Conservation (phyloP, 2,888 invertebrate species). For the Chymomyza amoena region DNA sequence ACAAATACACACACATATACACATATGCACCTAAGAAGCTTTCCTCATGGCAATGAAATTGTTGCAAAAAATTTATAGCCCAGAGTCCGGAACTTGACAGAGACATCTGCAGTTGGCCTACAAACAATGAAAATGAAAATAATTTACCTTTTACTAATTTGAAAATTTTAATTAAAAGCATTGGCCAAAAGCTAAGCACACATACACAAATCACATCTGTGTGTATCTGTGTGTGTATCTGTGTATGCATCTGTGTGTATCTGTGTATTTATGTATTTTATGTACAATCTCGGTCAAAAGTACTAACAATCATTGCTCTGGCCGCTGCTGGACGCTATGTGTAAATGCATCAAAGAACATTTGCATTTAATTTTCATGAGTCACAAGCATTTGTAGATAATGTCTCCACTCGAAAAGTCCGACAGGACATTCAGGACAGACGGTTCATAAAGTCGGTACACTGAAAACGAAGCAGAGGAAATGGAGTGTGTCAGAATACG, state of each 20-base stretch:
- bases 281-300: conserved; percentile 27
- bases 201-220: background rate
- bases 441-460: background rate
- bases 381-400: conserved; percentile 46
- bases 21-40: background rate
- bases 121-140: conserved; percentile 37
- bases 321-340: conserved; percentile 38
- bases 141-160: conserved; percentile 60
- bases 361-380: conserved; percentile 42
- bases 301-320: background rate
- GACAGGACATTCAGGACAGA: background rate
- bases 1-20: background rate
- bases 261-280: background rate
- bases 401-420: conserved; percentile 24
- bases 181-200: conserved; percentile 30
- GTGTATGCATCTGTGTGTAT: background rate
- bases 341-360: conserved; percentile 47
- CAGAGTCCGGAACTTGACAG: conserved; percentile 5
- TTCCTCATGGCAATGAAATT: conserved; percentile 31
- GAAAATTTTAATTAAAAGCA: conserved; percentile 64
- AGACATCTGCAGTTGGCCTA: conserved; percentile 4
- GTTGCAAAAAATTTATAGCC: conserved; percentile 41
- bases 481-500: background rate
- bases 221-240: background rate
- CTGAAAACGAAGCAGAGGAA: background rate